Evolutionary conservation across 2,113 vertebrate species (phyloP).

Genomic region (Dermatemys mawii): DNA sequence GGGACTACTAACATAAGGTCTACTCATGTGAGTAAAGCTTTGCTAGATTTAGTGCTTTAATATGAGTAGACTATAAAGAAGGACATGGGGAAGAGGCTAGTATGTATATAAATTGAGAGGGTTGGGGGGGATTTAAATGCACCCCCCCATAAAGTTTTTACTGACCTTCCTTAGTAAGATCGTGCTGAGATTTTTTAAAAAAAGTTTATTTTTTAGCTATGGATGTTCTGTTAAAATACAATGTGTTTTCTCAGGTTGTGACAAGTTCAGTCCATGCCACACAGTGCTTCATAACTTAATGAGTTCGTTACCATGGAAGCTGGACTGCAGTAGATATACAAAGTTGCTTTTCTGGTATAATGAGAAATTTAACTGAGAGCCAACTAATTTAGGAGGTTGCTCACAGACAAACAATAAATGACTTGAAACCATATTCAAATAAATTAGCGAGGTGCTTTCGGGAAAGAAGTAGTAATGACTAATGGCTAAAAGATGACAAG

Average conservation of each 20-base stretch:
- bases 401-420: conserved; percentile 10
- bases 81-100: neutral
- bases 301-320: conserved; percentile 8
- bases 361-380: conserved; percentile 50
- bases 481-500: conserved; percentile 57
- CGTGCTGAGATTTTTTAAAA: neutral
- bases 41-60: neutral
- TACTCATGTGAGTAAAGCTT: neutral
- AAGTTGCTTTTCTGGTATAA: conserved; percentile 28
- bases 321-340: conserved; percentile 18
- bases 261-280: neutral
- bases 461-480: conserved; percentile 66
- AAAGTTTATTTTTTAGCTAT: neutral
- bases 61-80: neutral
- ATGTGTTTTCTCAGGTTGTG: neutral
- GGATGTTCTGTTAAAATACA: neutral
- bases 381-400: conserved; percentile 48
- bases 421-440: conserved; percentile 68
- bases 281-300: conserved; percentile 39
- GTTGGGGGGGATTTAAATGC: neutral
- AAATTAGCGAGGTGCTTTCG: conserved; percentile 62
- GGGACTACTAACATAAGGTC: neutral
- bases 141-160: neutral
- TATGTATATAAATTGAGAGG: neutral
- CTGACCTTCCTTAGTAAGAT: neutral